phyloP scores from a whole-genome alignment of 30 jellyfish, hydroid and myxozoan genomes.

The Chrysaora quinquecirrha region DNA sequence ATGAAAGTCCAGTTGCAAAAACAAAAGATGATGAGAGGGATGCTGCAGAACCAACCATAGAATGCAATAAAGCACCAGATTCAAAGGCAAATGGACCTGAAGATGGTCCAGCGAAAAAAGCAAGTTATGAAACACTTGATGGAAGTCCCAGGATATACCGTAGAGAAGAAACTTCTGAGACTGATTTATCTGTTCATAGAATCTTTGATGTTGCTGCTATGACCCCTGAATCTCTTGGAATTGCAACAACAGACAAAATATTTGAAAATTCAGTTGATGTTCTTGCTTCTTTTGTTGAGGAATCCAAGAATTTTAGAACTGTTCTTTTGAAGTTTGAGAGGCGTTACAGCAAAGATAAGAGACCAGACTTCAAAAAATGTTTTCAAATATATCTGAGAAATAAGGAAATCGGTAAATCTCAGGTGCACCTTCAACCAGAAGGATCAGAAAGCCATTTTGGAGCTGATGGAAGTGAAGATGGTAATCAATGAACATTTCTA shows the following conservation, averaged over 20 bases:
- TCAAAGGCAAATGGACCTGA: neutral
- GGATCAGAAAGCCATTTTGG: constrained; percentile 25
- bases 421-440: neutral
- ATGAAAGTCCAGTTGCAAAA: constrained; percentile 47
- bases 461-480: constrained; percentile 9
- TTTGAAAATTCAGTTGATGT: constrained; percentile 46
- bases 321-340: constrained; percentile 64
- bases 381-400: constrained; percentile 45
- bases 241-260: constrained; percentile 62
- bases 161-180: neutral
- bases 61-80: neutral
- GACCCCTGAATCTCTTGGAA: constrained; percentile 74
- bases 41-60: constrained; percentile 38
- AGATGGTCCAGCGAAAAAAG: neutral
- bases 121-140: constrained; percentile 54
- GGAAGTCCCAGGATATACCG: constrained; percentile 54
- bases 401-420: constrained; percentile 7
- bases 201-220: constrained; percentile 65
- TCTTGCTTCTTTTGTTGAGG: constrained; percentile 65
- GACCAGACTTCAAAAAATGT: constrained; percentile 67
- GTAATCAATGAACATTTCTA: too few species aligned
- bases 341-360: constrained; percentile 48
- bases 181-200: constrained; percentile 33
- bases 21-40: constrained; percentile 20
- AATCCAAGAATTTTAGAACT: constrained; percentile 25